Base-by-base conservation (phyloP, 2,113 vertebrate genomes). In the Petromus typicus region DNA sequence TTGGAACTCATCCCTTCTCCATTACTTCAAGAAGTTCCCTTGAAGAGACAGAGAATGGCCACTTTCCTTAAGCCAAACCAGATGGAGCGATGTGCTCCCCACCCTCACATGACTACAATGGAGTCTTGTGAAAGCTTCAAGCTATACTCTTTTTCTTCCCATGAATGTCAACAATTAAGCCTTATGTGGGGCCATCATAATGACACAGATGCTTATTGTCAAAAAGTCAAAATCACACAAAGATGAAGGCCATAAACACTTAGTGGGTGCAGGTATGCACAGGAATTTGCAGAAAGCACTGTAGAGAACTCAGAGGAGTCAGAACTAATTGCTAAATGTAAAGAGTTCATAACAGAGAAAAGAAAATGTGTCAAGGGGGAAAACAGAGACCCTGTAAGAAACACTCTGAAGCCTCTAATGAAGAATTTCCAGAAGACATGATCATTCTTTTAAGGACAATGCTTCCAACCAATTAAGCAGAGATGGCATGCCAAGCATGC, bases 1-100 rank as follows among this genome's bases (percentile, higher is more conserved):
- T 83, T 96, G 96, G 95, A 97, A 95, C 57, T 75, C 95, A 71
- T 96, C 93, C 86, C 75, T 94, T 91, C 54, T 45, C 93, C 63
- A 69, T 91, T 69, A 91, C 78, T 90, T 84, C 63, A 86, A 97
- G 89, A 73, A 85, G 79, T 66, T 73, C 51, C 71, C 69, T 89
- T 3, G 14, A 92, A 91, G 73, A 91, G 56, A 92, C 1, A 23
- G 63, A 80, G 66, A 93, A 45, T 80, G 79, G 91, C 83, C 83
- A 89, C 83, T 84, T 86, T 93, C 67, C 93, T 85, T 93, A 96
- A 94, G 84, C 64, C 56, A 63, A 94, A 95, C 91, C 93, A 94
- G 91, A 89, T 95, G 96, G 83, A 95, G 13, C 88, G 76, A n/a
- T 86, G 45, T 34, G 40, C 45, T 40, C 61, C 25, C 48, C 69